A percentile compares a stretch with the other conserved stretches of the same genome.
phyloP scores from a whole-genome alignment of 2,888 invertebrate species.

The Ptilodon capucinus region DNA sequence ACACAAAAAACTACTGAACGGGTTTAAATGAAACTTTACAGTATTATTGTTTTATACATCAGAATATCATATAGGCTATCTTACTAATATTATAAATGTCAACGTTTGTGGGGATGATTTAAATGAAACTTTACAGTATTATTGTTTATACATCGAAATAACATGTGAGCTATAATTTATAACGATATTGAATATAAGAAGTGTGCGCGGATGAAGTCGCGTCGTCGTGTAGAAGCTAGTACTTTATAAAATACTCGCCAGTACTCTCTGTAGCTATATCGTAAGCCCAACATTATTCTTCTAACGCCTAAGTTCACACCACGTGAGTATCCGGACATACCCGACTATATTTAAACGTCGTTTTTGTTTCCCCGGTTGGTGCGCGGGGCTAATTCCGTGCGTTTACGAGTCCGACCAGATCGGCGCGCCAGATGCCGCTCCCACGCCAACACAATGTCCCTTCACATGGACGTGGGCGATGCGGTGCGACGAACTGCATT shows the following conservation, averaged over 20 bases:
- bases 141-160: too few relatives aligned
- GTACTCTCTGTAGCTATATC: not conserved
- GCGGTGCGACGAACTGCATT: constrained; percentile 28
- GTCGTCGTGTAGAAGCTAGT: too few relatives aligned
- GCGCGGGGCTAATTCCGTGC: constrained; percentile 68
- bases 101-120: too few relatives aligned
- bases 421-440: constrained; percentile 70
- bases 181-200: too few relatives aligned
- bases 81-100: too few relatives aligned
- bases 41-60: too few relatives aligned
- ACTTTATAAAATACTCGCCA: not conserved
- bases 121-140: too few relatives aligned
- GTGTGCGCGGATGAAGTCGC: too few relatives aligned
- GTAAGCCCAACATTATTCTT: not conserved
- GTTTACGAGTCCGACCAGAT: constrained; percentile 72
- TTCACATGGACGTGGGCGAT: constrained; percentile 44
- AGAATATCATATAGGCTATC: too few relatives aligned
- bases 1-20: too few relatives aligned
- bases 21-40: too few relatives aligned
- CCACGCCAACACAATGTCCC: constrained; percentile 63
- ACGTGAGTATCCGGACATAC: constrained; percentile 32
- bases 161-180: too few relatives aligned
- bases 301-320: constrained; percentile 6
- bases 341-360: constrained; percentile 62
- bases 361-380: constrained; percentile 68